Percentiles rank a stretch among this genome's conserved stretches.
Evolutionary conservation across 1,140 invertebrate genomes (phyloP).

Genomic region (Cepaea nemoralis): DNA sequence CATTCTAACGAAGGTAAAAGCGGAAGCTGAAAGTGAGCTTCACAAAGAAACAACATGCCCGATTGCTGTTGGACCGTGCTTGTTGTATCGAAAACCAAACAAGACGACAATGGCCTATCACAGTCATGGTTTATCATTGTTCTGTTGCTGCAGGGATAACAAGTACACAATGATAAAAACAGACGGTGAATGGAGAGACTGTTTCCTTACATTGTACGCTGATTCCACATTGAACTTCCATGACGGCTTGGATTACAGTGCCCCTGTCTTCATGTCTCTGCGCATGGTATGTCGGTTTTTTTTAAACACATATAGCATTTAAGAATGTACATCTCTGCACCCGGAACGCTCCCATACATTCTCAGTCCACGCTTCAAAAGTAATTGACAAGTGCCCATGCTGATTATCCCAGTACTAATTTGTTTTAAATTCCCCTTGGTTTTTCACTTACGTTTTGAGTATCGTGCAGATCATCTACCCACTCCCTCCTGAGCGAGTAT

Average conservation of each 20-base stretch:
- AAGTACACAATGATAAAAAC: background rate
- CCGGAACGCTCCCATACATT: no score
- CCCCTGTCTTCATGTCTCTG: background rate
- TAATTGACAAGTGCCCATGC: no score
- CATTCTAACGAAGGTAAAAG: background rate
- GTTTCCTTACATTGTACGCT: background rate
- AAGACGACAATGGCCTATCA: background rate
- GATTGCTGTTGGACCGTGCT: constrained; percentile 22
- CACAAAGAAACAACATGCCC: background rate
- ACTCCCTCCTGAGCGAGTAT: no score
- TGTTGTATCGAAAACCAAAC: background rate
- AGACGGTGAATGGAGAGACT: background rate
- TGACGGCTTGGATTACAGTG: background rate
- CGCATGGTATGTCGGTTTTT: background rate
- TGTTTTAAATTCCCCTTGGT: no score
- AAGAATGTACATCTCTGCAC: no score
- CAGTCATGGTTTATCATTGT: background rate
- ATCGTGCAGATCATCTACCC: no score
- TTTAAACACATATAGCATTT: no score
- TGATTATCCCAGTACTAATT: no score
- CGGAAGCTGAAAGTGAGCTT: background rate
- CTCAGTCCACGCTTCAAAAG: no score
- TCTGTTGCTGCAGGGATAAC: background rate
- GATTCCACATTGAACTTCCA: constrained; percentile 14
- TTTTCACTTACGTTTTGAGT: no score